These are phyloP conservation scores for Puntigrus tetrazona DNA, from an alignment of 2,113 vertebrate species.

Conservation along the genomic window DNA sequence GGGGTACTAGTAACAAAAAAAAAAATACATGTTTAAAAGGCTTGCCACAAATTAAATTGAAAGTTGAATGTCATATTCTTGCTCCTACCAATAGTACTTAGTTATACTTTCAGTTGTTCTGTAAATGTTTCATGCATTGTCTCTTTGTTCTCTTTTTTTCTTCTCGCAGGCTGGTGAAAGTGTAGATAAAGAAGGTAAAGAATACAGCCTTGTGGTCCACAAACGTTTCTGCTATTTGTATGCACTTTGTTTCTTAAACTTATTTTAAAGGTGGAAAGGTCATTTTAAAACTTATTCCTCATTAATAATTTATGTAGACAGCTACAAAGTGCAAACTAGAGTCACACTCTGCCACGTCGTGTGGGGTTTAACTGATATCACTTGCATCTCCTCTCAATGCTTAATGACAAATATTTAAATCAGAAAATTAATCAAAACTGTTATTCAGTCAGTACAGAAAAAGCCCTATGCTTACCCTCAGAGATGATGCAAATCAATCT, in stretches of 20 bases:
- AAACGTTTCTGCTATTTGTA: not conserved
- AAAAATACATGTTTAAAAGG: not conserved
- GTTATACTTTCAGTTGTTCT: constrained; percentile 1
- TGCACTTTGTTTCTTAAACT: not conserved
- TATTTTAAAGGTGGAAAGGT: not conserved
- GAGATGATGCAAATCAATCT: not conserved
- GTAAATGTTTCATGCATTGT: constrained; percentile 35
- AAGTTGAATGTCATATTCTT: constrained; percentile 46
- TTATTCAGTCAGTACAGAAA: not conserved
- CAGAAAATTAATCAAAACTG: not conserved
- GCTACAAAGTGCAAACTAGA: not conserved
- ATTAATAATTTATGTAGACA: not conserved
- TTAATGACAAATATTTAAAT: constrained; percentile 4
- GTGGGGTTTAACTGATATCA: not conserved
- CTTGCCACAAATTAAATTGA: constrained; percentile 44
- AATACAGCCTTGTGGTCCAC: not conserved
- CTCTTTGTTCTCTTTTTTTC: constrained; percentile 27
- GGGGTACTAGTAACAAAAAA: not conserved
- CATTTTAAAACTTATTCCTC: not conserved
- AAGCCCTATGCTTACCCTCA: not conserved
- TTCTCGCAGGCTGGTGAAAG: constrained; percentile 72
- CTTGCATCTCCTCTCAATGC: not conserved
- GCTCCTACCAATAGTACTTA: not conserved
- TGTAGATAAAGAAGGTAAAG: constrained; percentile 74
- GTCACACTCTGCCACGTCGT: not conserved